phyloP scores from a whole-genome alignment of 2,797 vertebrate species.

The Scleropages formosus region DNA sequence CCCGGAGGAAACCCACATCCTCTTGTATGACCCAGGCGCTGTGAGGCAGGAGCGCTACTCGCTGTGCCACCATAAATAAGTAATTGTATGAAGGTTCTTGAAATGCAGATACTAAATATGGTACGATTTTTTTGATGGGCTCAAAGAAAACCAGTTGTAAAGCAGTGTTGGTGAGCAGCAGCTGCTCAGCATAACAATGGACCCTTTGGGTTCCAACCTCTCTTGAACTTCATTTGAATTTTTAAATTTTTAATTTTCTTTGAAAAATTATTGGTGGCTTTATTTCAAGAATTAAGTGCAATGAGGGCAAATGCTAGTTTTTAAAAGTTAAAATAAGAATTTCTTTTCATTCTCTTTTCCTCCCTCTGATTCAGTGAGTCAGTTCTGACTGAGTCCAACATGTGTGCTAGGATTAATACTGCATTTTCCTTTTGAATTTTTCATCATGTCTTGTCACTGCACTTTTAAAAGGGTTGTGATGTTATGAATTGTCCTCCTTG shows the following conservation, averaged over 20 bases:
- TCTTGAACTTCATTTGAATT: neutral
- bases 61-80: too few species aligned
- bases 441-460: conserved; percentile 13
- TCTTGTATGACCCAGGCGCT: too few species aligned
- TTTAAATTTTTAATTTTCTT: neutral
- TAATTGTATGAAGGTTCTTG: too few species aligned
- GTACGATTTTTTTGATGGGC: neutral
- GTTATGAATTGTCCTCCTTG: conserved; percentile 9
- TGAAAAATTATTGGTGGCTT: neutral
- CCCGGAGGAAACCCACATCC: too few species aligned
- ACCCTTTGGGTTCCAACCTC: neutral
- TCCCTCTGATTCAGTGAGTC: neutral
- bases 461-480: too few species aligned
- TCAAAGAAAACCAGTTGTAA: neutral
- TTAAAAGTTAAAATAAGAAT: neutral
- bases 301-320: too few species aligned
- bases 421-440: neutral
- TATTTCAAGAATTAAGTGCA: neutral
- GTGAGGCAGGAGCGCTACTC: too few species aligned
- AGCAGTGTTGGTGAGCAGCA: neutral
- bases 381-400: neutral
- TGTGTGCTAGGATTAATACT: conserved; percentile 25
- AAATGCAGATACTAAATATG: conserved; percentile 19
- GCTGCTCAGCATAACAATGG: neutral
- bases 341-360: neutral